Base-by-base conservation (phyloP, 2,888 invertebrate genomes). In the Scaptodrosophila latifasciaeformis region DNA sequence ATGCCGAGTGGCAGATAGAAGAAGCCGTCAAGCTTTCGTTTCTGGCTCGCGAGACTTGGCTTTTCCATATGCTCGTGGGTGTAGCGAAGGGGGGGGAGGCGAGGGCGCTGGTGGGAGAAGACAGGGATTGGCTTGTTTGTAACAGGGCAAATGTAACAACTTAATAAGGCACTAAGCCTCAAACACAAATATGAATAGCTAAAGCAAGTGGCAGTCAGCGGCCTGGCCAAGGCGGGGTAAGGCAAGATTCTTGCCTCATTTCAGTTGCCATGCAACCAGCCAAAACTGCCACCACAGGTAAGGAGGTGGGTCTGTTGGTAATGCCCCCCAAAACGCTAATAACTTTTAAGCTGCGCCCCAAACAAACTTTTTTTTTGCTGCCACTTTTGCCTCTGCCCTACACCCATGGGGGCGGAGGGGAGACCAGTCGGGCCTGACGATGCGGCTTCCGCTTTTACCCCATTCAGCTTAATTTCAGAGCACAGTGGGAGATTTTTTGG, bases 161-260 rank as follows among this genome's bases (percentile, higher is more conserved):
- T 76, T 76, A 76, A 76, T 76, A 76, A 81, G 77, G 81, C 72
- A 76, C 82, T 76, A 76, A 76, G 75, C 75, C 76, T 62, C 69
- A 76, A 68, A 76, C 80, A 76, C 81, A 76, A 76, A 76, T 75
- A 81, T 81, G 75, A 75, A 75, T 81, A 67, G 79, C 72, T 62
- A 5, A 34, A 37, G 24, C 37, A 12, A 37, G 35, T 7, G 17
- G 35, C 35, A 35, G 70, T 63, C 63, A 69, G 47, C 57, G 59
- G 63, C 62, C 43, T 30, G n/a, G n/a, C n/a, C n/a, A n/a, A n/a
- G n/a, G n/a, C n/a, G n/a, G n/a, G n/a, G n/a, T n/a, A n/a, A n/a
- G n/a, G n/a, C n/a, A n/a, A n/a, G 58, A 59, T 65, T 55, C 53
- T 43, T 40, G 37, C 46, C 70, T 74, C 78, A 77, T 67, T 78